phyloP scores from a whole-genome alignment of 1,140 invertebrate genomes.

The Caerostris extrusa region DNA sequence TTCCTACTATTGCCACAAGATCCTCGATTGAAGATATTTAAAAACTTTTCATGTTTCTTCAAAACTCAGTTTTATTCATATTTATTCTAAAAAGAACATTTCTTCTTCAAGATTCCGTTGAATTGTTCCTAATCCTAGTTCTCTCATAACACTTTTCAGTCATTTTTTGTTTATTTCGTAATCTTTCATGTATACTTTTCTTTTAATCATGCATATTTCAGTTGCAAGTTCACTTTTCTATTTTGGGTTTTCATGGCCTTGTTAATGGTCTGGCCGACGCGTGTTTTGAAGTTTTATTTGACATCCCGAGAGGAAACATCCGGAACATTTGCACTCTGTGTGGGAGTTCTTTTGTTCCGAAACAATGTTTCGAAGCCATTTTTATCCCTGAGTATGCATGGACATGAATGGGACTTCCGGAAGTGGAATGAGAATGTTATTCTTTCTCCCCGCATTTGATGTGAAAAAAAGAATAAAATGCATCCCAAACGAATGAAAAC shows the following conservation, averaged over 20 bases:
- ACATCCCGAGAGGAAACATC: background rate
- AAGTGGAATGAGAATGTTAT: background rate
- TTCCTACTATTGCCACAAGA: no score
- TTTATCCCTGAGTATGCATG: background rate
- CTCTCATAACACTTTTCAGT: background rate
- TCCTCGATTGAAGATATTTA: no score
- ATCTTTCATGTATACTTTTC: background rate
- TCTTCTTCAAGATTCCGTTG: background rate
- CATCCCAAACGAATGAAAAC: no score
- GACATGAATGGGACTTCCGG: background rate
- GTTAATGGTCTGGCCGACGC: background rate
- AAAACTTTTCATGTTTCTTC: no score
- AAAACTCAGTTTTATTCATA: no score
- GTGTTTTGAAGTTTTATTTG: background rate
- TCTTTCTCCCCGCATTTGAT: no score
- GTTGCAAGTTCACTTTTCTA: background rate
- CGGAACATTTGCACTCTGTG: background rate
- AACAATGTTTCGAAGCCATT: background rate
- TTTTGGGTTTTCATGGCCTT: background rate
- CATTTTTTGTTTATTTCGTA: background rate
- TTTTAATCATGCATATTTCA: background rate
- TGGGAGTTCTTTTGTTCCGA: background rate
- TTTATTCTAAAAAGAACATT: background rate
- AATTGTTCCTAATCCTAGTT: background rate
- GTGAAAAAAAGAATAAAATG: background rate